Base-by-base conservation (phyloP, 2,888 invertebrate genomes). In the Trisateles emortualis region DNA sequence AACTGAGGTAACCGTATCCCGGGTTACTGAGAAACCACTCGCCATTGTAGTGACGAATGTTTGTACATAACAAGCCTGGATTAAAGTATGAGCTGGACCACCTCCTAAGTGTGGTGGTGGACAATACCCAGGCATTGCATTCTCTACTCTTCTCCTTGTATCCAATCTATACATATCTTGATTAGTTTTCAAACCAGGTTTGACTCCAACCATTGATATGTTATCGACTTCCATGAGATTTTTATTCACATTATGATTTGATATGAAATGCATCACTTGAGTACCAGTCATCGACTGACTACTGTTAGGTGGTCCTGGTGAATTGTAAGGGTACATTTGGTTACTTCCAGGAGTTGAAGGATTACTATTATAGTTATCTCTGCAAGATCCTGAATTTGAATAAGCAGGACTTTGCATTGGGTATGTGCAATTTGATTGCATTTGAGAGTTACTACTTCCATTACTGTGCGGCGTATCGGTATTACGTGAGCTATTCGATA, bases 1-100 rank as follows among this genome's bases (percentile, higher is more conserved):
- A 1, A 97, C 96, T 0, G 96, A 96, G 0, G 97, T 97, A 14
- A 97, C 96, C 0, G 97, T 97, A 78, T 97, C 97, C 65, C 96
- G 94, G 29, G 96, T 96, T 1, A 95, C 95, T 0, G 96, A 96
- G 78, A 96, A 95, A 6, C 96, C 95, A 76, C 96, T 96, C 0
- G 96, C 96, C 85, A 93, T 92, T 0, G 92, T 93, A 1, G 90
- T 90, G 0, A 93, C 88, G 61, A 83, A 86, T 0, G 90, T 87
- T 64, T 92, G 93, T 1, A 91, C 85, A 50, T 92, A 91, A 68
- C 89, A 90, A 1, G 92, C 79, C 63, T 90, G 91, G 57, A 90
- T 83, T 30, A 90, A 65, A 0, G 91, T 87, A 62, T 88, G 89
- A 0, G 92, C 87, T 0, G 92, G 92, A 0, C 92, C 92, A 0